These are phyloP conservation scores for Hassar affinis DNA, from an alignment of 2,113 vertebrate species.

Conservation along the genomic window DNA sequence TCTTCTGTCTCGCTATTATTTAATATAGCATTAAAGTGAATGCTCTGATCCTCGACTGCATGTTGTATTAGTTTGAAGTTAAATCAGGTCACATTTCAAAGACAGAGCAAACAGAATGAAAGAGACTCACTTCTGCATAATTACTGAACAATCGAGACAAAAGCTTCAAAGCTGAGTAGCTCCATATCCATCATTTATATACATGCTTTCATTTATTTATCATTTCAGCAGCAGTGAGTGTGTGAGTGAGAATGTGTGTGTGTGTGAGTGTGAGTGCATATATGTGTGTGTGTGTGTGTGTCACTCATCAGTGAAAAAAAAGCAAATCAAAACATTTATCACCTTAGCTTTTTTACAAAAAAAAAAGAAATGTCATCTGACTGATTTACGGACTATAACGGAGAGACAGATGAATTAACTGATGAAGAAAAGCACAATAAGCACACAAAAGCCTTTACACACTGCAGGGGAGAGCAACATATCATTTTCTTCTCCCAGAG, in stretches of 20 bases:
- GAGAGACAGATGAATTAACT: background rate
- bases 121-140: conserved; percentile 15
- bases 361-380: background rate
- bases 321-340: background rate
- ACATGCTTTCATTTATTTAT: background rate
- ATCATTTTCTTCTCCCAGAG: background rate
- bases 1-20: background rate
- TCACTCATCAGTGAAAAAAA: background rate
- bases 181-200: conserved; percentile 29
- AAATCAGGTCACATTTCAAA: conserved; percentile 12
- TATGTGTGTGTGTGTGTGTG: background rate
- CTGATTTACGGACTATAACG: background rate
- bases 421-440: background rate
- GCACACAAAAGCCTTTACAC: background rate
- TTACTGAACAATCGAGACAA: conserved; percentile 18
- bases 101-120: background rate
- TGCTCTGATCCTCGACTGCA: background rate
- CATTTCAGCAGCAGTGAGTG: background rate
- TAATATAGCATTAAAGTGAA: background rate
- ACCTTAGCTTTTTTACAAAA: background rate
- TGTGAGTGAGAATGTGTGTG: background rate
- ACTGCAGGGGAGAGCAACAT: background rate
- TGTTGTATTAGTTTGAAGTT: background rate
- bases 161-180: conserved; percentile 17
- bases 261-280: background rate